phyloP scores from a whole-genome alignment of 2,797 vertebrate genomes.

The Benthosema pterotum region DNA sequence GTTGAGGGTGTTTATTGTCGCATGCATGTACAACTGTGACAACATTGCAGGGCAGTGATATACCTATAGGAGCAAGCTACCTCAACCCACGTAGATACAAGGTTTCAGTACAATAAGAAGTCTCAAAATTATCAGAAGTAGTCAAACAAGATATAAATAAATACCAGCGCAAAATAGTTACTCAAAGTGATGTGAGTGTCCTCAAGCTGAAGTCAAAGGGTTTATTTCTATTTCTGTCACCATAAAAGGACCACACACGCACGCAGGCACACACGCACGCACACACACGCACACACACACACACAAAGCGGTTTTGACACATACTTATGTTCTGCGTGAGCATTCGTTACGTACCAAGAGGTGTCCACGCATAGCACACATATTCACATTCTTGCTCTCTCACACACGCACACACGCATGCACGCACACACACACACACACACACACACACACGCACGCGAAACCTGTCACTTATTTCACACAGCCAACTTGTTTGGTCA shows the following conservation, averaged over 20 bases:
- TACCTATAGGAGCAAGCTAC: no score
- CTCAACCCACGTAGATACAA: no score
- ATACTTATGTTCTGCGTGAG: conserved; percentile 60
- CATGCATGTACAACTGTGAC: no score
- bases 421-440: conserved; percentile 22
- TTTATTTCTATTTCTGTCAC: conserved; percentile 30
- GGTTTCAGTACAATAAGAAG: no score
- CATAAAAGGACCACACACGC: conserved; percentile 67
- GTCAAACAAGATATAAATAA: no score
- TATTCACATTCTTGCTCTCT: conserved; percentile 46
- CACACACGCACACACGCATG: conserved; percentile 36
- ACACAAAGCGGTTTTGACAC: conserved; percentile 52
- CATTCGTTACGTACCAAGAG: conserved; percentile 48
- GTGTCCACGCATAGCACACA: conserved; percentile 49
- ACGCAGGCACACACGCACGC: conserved; percentile 3
- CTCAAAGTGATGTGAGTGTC: conserved; percentile 39
- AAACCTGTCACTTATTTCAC: conserved; percentile 41
- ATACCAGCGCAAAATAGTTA: no score
- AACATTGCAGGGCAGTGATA: no score
- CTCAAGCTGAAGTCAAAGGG: conserved; percentile 3
- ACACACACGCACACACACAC: conserved; percentile 47
- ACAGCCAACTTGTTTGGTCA: conserved; percentile 37
- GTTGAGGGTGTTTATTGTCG: no score
- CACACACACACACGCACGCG: conserved; percentile 37
- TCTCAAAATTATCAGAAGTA: no score